Evolutionary conservation across 2,797 vertebrate species (phyloP).

Genomic region (Nannoperca obscura): DNA sequence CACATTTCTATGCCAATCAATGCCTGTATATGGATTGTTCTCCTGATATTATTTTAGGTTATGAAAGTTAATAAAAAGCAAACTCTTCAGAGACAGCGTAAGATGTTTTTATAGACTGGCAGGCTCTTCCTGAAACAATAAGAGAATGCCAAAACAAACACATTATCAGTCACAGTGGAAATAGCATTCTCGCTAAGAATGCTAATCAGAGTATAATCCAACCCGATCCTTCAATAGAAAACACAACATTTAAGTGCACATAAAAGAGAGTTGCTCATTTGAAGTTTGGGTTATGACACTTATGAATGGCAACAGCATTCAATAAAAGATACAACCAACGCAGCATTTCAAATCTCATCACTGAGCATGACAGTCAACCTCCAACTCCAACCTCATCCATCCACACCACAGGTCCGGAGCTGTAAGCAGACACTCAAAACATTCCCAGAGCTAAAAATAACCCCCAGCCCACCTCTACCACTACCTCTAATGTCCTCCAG

Average conservation of each 20-base stretch:
- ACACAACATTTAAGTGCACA: background rate
- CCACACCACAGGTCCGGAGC: slow-evolving; percentile 55
- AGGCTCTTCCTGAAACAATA: slow-evolving; percentile 41
- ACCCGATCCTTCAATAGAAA: slow-evolving; percentile 1
- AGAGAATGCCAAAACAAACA: slow-evolving; percentile 22
- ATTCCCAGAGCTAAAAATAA: slow-evolving; percentile 80
- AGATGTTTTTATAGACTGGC: slow-evolving; percentile 63
- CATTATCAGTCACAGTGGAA: slow-evolving; percentile 27
- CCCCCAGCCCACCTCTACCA: slow-evolving; percentile 50
- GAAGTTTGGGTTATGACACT: background rate
- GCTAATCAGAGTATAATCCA: background rate
- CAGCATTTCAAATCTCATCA: slow-evolving; percentile 46
- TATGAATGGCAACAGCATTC: slow-evolving; percentile 2
- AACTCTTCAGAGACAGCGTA: slow-evolving; percentile 70
- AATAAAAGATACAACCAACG: slow-evolving; percentile 32
- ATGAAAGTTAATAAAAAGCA: slow-evolving; percentile 84
- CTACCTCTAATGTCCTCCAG: slow-evolving; percentile 81
- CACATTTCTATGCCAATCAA: slow-evolving; percentile 81
- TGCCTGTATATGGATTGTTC: slow-evolving; percentile 86
- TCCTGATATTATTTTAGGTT: slow-evolving; percentile 84
- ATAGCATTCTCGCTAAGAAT: slow-evolving; percentile 15
- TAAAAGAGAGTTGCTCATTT: background rate
- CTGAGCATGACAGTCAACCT: slow-evolving; percentile 54
- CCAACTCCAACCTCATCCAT: slow-evolving; percentile 63
- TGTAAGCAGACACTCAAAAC: slow-evolving; percentile 74